A percentile compares a stretch with the other conserved stretches of the same genome.
These are phyloP conservation scores for Eutrigla gurnardus DNA, from an alignment of 2,797 vertebrate species.

Conservation along the genomic window DNA sequence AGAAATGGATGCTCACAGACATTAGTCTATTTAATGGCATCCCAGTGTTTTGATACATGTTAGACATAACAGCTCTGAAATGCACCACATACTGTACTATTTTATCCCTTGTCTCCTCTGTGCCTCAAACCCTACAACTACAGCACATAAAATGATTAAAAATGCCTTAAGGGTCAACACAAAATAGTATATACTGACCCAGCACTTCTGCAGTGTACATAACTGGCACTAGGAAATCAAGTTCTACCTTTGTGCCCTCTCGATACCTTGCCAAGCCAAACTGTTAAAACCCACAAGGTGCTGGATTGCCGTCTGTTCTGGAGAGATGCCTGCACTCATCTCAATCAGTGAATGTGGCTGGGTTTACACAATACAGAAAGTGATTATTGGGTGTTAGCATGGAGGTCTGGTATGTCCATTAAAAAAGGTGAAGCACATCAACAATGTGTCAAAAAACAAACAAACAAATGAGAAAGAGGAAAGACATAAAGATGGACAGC, in stretches of 20 bases:
- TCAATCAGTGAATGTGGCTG: slow-evolving; percentile 5
- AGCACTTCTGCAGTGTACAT: neutral
- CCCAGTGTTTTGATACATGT: slow-evolving; percentile 7
- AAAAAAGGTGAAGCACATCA: slow-evolving; percentile 1
- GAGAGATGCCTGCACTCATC: slow-evolving; percentile 2
- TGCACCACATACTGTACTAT: neutral
- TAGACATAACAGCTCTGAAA: slow-evolving; percentile 14
- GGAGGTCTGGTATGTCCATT: neutral
- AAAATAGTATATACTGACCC: neutral
- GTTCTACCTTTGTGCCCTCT: slow-evolving; percentile 4
- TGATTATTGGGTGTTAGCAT: neutral
- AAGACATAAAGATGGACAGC: neutral
- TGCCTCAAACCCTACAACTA: neutral
- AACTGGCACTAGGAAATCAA: neutral
- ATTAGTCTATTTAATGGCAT: neutral
- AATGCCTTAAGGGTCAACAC: neutral
- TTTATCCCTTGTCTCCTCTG: neutral
- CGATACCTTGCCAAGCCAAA: neutral
- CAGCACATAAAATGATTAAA: neutral
- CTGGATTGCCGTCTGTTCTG: slow-evolving; percentile 6
- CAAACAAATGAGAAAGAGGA: neutral
- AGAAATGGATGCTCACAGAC: neutral
- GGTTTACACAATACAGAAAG: slow-evolving; percentile 16
- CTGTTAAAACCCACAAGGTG: slow-evolving; percentile 22
- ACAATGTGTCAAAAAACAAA: slow-evolving; percentile 9